These are phyloP conservation scores for Mythimna impura DNA, from an alignment of 2,888 invertebrate genomes.

Conservation along the genomic window DNA sequence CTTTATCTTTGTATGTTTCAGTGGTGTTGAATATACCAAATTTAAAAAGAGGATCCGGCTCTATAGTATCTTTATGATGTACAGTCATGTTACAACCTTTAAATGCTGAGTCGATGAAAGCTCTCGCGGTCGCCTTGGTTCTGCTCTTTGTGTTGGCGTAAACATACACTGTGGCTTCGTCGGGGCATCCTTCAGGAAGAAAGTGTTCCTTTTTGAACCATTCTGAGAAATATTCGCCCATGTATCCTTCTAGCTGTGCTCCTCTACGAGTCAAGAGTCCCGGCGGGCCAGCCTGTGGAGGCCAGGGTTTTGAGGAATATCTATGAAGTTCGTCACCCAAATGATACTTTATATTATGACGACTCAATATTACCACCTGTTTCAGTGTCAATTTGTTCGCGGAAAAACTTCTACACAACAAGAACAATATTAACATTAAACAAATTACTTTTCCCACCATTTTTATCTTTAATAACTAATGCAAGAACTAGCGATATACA, in stretches of 20 bases:
- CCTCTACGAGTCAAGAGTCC: constrained; percentile 47
- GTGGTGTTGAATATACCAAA: constrained; percentile 29
- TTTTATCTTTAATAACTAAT: neutral
- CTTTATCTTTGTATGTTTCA: constrained; percentile 23
- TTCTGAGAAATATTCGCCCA: constrained; percentile 52
- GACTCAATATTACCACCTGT: constrained; percentile 58
- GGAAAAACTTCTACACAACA: constrained; percentile 5
- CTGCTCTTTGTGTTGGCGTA: constrained; percentile 25
- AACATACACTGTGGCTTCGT: constrained; percentile 39
- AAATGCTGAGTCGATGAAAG: constrained; percentile 35
- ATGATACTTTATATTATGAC: constrained; percentile 55
- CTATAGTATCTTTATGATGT: constrained; percentile 3
- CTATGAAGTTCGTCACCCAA: neutral
- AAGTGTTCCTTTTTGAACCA: constrained; percentile 51
- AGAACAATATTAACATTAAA: constrained; percentile 12
- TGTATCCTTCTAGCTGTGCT: constrained; percentile 41
- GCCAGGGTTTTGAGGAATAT: constrained; percentile 43
- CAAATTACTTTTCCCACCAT: neutral
- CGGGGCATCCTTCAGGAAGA: constrained; percentile 44
- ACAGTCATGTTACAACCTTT: constrained; percentile 33
- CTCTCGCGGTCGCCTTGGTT: constrained; percentile 41
- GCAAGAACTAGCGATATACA: neutral
- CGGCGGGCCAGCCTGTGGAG: neutral
- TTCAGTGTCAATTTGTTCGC: constrained; percentile 34
- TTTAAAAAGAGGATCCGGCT: constrained; percentile 35